Conservation (phyloP, 2,113 vertebrate species). For the Hemiprocne comata region DNA sequence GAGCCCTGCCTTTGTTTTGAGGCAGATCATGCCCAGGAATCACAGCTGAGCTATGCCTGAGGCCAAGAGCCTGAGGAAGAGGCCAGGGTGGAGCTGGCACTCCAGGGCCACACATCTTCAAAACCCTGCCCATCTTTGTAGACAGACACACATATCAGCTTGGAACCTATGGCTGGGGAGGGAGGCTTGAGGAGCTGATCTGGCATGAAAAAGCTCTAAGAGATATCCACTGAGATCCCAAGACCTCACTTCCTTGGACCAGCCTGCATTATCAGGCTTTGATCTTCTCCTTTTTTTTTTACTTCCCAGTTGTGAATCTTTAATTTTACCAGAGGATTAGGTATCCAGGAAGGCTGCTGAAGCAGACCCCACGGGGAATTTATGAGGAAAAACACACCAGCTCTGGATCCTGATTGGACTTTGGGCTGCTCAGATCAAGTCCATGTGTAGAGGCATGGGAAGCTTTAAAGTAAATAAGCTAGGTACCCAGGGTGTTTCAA, state of each 20-base stretch:
- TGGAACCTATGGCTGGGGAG: background rate
- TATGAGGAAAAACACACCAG: background rate
- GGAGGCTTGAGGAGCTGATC: background rate
- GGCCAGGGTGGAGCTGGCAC: fast-evolving
- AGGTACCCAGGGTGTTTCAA: background rate
- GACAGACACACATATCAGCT: too few species aligned
- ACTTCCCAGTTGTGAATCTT: background rate
- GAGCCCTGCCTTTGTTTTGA: background rate
- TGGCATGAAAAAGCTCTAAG: background rate
- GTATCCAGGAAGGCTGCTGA: background rate
- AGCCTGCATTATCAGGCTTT: background rate
- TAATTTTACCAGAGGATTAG: background rate
- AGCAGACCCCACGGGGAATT: background rate
- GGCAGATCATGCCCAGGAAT: background rate
- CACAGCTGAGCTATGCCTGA: fast-evolving
- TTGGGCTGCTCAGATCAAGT: background rate
- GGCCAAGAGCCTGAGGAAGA: background rate
- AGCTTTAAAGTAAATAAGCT: slow-evolving; percentile 15
- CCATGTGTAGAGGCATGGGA: background rate
- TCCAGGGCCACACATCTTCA: fast-evolving
- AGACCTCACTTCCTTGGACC: background rate
- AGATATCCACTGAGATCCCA: background rate
- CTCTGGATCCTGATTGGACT: background rate
- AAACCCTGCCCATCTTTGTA: background rate
- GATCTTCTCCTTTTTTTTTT: background rate